phyloP scores from a whole-genome alignment of 2,113 vertebrate species.

The Trochalopteron elliotii region DNA sequence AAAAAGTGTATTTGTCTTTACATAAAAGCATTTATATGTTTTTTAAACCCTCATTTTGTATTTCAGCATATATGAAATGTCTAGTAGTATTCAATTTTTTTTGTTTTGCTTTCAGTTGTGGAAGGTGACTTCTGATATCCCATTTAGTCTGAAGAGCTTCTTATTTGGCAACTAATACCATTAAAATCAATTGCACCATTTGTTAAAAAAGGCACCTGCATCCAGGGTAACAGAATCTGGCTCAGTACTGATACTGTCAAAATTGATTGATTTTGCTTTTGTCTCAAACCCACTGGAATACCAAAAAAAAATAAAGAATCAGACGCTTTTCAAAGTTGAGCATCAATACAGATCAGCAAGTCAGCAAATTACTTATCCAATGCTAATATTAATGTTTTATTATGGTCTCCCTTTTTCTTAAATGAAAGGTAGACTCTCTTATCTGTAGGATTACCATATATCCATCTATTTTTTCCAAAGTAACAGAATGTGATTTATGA shows the following conservation, averaged over 20 bases:
- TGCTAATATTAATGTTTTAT: not conserved
- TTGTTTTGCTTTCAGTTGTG: not conserved
- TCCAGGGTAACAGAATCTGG: not conserved
- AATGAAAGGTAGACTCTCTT: not conserved
- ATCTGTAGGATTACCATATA: not conserved
- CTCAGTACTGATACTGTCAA: conserved; percentile 15
- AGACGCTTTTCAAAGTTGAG: not conserved
- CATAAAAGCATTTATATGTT: not conserved
- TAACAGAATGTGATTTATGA: not conserved
- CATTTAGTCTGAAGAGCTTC: not conserved
- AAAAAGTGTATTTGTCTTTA: not conserved
- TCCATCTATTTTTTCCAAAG: not conserved
- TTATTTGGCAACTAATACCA: not conserved
- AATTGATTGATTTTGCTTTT: conserved; percentile 9
- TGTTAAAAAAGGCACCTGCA: not conserved
- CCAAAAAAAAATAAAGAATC: not conserved
- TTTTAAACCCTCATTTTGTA: not conserved
- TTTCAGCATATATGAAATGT: not conserved
- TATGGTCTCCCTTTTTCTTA: not conserved
- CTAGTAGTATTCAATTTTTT: not conserved
- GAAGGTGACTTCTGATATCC: conserved; percentile 10
- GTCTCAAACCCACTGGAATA: not conserved
- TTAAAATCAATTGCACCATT: conserved; percentile 9
- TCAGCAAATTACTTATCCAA: not conserved
- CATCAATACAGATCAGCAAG: not conserved